Conservation (phyloP, 2,888 invertebrate genomes). For the Drosophila ustulata region DNA sequence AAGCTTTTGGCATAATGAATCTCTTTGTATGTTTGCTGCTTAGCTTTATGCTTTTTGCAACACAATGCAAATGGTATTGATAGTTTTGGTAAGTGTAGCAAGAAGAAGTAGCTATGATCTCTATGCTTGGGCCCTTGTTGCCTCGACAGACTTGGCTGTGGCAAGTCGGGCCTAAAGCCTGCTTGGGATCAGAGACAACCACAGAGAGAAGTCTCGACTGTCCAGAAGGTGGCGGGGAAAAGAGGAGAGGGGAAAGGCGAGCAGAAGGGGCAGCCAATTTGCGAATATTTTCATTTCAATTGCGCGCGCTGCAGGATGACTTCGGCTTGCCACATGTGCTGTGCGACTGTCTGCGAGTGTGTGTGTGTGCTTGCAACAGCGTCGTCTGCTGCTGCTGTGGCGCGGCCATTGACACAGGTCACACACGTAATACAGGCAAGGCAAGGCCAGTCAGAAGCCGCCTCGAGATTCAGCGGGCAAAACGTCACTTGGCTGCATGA, state of each 20-base stretch:
- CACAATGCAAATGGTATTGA: not conserved
- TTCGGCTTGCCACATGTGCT: slow-evolving; percentile 31
- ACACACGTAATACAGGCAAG: slow-evolving; percentile 52
- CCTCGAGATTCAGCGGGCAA: slow-evolving; percentile 39
- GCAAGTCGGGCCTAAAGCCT: slow-evolving; percentile 29
- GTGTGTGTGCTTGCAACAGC: slow-evolving; percentile 3
- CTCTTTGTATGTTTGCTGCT: too few relatives aligned
- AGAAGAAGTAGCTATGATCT: not conserved
- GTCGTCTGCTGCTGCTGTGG: slow-evolving; percentile 31
- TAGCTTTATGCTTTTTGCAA: too few relatives aligned
- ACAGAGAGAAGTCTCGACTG: not conserved
- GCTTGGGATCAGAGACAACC: slow-evolving; percentile 30
- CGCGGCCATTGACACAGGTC: slow-evolving; percentile 76
- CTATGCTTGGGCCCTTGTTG: not conserved
- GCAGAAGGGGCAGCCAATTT: slow-evolving; percentile 75
- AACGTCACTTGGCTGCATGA: slow-evolving; percentile 77
- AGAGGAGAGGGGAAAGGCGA: not conserved
- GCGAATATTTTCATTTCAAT: slow-evolving; percentile 83
- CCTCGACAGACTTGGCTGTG: slow-evolving; percentile 2
- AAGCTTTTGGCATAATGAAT: too few relatives aligned
- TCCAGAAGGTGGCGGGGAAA: not conserved
- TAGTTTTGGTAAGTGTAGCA: not conserved
- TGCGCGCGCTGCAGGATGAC: slow-evolving; percentile 72
- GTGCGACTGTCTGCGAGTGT: not conserved
- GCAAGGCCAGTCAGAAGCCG: slow-evolving; percentile 54